Conservation (phyloP, 1,140 invertebrate genomes). For the Atta colombica region DNA sequence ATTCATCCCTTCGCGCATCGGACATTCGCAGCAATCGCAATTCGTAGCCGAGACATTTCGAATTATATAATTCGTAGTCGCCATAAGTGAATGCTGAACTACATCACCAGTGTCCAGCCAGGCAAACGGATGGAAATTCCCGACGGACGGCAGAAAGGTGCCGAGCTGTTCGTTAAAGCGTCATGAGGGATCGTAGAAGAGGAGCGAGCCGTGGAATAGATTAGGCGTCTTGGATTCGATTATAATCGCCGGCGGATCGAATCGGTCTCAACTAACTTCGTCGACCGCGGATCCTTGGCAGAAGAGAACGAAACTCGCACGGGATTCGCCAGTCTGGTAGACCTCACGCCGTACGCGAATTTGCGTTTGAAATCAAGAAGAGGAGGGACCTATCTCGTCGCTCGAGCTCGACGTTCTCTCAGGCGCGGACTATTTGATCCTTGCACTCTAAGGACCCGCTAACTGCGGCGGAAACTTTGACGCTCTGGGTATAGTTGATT, state of each 20-base stretch:
- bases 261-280: conserved; percentile 76
- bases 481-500: conserved; percentile 57
- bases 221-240: conserved; percentile 71
- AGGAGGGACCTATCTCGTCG: conserved; percentile 4
- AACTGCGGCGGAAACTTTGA: conserved; percentile 59
- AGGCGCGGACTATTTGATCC: conserved; percentile 50
- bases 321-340: conserved; percentile 67
- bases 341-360: conserved; percentile 72
- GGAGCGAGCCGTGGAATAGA: conserved; percentile 45
- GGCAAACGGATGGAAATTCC: conserved; percentile 54
- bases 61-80: conserved; percentile 43
- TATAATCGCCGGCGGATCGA: conserved; percentile 71
- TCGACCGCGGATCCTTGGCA: conserved; percentile 73
- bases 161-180: conserved; percentile 35
- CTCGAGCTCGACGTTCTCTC: conserved; percentile 38
- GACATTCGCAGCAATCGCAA: conserved; percentile 18
- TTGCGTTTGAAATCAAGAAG: conserved; percentile 79
- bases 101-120: conserved; percentile 40
- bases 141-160: conserved; percentile 38
- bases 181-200: conserved; percentile 35
- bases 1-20: neutral
- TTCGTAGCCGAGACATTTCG: neutral
- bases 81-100: conserved; percentile 38
- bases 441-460: conserved; percentile 43
- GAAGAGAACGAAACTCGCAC: conserved; percentile 66